Percentiles rank a stretch among this genome's conserved stretches.
Evolutionary conservation across 1,140 invertebrate genomes (phyloP).

Genomic region (Ostrea denselamellosa): DNA sequence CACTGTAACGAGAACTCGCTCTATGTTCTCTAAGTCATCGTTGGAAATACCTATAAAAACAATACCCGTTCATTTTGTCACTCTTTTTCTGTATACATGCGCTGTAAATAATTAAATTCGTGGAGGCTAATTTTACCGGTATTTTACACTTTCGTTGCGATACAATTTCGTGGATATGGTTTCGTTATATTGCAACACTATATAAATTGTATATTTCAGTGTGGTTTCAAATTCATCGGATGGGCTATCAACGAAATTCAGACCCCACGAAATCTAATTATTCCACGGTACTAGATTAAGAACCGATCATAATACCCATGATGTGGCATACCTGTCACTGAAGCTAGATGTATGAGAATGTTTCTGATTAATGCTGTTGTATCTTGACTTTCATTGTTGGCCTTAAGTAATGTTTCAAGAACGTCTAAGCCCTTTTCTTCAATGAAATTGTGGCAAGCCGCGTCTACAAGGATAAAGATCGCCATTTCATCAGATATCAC

Average conservation of each 20-base stretch:
- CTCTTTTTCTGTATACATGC: too few species aligned
- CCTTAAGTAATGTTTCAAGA: not conserved
- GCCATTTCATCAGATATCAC: not conserved
- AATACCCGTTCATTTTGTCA: not conserved
- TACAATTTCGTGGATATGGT: too few species aligned
- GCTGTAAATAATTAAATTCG: too few species aligned
- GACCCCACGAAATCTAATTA: too few species aligned
- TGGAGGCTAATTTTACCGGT: too few species aligned
- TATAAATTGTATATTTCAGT: too few species aligned
- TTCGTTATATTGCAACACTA: too few species aligned
- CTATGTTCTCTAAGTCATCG: not conserved
- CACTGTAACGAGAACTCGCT: not conserved
- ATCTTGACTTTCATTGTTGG: not conserved
- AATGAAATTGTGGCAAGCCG: not conserved
- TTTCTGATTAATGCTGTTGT: not conserved
- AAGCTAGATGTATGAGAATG: constrained; percentile 1
- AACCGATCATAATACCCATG: not conserved
- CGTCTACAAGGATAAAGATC: not conserved
- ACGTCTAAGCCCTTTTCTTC: not conserved
- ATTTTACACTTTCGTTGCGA: too few species aligned
- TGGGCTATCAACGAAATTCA: too few species aligned
- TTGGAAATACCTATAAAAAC: not conserved
- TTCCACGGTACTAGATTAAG: not conserved
- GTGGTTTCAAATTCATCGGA: too few species aligned
- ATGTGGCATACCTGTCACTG: not conserved